phyloP scores from a whole-genome alignment of 2,797 vertebrate species.

The Psittacula derbiana region DNA sequence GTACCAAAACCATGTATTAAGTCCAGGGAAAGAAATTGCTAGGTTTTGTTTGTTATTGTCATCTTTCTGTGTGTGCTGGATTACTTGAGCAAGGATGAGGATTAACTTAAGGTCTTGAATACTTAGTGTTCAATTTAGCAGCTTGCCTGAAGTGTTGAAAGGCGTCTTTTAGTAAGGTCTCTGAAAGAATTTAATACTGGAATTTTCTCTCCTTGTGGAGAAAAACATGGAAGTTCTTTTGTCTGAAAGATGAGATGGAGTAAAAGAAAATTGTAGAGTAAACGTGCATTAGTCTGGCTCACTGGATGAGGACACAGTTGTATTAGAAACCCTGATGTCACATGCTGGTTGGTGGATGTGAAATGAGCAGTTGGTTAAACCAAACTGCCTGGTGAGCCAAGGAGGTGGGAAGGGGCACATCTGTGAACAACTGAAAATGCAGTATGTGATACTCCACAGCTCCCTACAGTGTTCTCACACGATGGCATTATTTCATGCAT shows the following conservation, averaged over 20 bases:
- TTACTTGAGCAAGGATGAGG: neutral
- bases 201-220: neutral
- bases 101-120: neutral
- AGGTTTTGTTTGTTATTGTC: neutral
- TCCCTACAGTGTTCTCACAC: rapidly evolving
- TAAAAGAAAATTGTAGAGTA: neutral
- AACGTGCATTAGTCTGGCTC: neutral
- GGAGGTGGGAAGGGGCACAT: neutral
- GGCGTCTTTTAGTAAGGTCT: neutral
- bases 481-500: neutral
- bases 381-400: neutral
- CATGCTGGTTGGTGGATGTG: too few species aligned
- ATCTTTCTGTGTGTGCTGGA: neutral
- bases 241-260: neutral
- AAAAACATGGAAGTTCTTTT: neutral
- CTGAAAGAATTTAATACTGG: neutral
- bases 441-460: neutral
- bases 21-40: neutral
- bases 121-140: neutral
- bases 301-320: neutral
- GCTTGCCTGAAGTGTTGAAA: neutral
- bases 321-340: neutral
- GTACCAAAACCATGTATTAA: neutral
- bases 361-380: neutral
- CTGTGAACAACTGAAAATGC: neutral